These are phyloP conservation scores for Dipodomys merriami DNA, from an alignment of 2,113 vertebrate species.

Conservation along the genomic window DNA sequence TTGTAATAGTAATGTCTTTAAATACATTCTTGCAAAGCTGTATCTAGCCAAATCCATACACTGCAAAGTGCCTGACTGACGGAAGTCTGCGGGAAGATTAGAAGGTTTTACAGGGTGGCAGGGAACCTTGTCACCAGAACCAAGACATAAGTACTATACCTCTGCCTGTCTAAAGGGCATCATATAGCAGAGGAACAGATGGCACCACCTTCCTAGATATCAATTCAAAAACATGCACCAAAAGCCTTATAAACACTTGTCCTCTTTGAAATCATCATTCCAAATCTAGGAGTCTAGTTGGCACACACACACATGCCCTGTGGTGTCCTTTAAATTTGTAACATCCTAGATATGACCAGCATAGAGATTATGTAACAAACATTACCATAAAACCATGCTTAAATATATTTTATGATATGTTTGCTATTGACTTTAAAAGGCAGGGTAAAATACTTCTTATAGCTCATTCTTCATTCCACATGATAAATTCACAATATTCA, in stretches of 20 bases:
- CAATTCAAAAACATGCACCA: not conserved
- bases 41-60: conserved; percentile 65
- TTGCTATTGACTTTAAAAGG: not conserved
- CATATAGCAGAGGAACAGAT: not conserved
- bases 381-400: not conserved
- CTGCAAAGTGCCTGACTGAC: conserved; percentile 58
- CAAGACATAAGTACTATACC: not conserved
- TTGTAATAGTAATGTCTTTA: conserved; percentile 79
- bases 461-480: not conserved
- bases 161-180: not conserved
- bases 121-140: not conserved
- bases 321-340: not conserved
- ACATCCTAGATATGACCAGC: not conserved
- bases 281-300: not conserved
- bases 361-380: not conserved
- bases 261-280: not conserved
- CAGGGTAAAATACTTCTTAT: not conserved
- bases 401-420: not conserved
- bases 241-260: not conserved
- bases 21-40: conserved; percentile 76
- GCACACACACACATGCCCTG: accelerated
- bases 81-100: conserved; percentile 51
- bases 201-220: not conserved
- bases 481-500: not conserved
- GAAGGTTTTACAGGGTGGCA: conserved; percentile 35